Base-by-base conservation (phyloP, 2,113 vertebrate genomes). In the Oceanodroma tethys region DNA sequence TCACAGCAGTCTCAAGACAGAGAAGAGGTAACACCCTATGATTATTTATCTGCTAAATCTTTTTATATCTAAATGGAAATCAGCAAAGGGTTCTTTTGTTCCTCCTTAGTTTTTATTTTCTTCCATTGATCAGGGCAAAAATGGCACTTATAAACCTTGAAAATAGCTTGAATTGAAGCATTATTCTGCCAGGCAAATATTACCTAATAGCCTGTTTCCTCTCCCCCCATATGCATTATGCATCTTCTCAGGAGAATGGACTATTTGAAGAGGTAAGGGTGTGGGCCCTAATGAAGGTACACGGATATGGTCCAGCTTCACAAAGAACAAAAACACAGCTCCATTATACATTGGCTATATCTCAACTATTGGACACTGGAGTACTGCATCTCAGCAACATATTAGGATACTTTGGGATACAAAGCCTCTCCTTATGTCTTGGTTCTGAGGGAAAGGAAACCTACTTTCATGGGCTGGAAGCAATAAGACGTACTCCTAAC, bases 1-100 rank as follows among this genome's bases (percentile, higher is more conserved):
- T 93, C 67, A 53, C 50, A 47, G 25, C 55, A 87, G 50, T 66
- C 55, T 66, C 50, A 93, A 81, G 83, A 75, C 6, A 11, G 43
- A 95, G 67, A 16, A 75, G 34, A 59, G 9, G 20, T 65, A 88
- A 66, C 19, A 82, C 6, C 13, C 38, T 74, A 6, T 48, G 48
- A 93, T 93, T 88, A 90, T 83, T 90, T 90, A 91, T 38, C 62
- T 85, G 59, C 38, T 86, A 81, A 80, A 75, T 82, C 26, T 50
- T 78, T 93, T 50, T 55, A 56, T 66, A 89, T 82, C 73, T 81
- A 73, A 85, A 86, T 82, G 67, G 66, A 94, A 95, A 91, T 85
- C 70, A 82, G 48, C 18, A 79, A n/a, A 82, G 9, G 11, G 19
- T 62, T 89, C 47, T 94, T 95, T 80, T 87, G 22, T 72, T 91